Conservation (phyloP, 2,113 vertebrate genomes). For the Galbula dea region DNA sequence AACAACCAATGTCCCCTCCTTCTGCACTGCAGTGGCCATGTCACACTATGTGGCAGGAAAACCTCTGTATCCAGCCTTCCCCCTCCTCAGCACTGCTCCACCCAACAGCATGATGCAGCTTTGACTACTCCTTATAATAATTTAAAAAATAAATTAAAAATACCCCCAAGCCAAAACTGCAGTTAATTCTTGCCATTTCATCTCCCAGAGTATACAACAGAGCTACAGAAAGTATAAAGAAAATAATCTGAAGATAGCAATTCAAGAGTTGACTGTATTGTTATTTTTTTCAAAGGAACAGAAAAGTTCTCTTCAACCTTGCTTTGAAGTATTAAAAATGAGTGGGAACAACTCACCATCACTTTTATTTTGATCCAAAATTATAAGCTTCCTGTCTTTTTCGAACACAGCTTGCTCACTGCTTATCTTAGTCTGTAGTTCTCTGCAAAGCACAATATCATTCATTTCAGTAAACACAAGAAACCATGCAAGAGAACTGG, state of each 20-base stretch:
- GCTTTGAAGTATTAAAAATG: background rate
- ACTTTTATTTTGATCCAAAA: conserved; percentile 36
- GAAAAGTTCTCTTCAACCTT: background rate
- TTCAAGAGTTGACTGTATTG: background rate
- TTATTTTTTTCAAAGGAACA: background rate
- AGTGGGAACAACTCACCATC: conserved; percentile 65
- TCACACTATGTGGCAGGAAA: background rate
- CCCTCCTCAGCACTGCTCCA: background rate
- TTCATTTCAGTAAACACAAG: conserved; percentile 51
- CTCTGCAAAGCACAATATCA: conserved; percentile 69
- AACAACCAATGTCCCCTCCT: background rate
- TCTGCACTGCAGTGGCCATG: background rate
- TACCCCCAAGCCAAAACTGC: background rate
- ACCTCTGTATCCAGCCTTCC: background rate
- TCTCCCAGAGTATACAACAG: background rate
- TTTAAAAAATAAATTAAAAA: background rate
- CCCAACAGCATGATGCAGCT: fast-evolving
- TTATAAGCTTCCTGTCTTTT: conserved; percentile 24
- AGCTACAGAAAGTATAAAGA: background rate
- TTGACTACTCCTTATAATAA: background rate
- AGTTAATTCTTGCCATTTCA: background rate
- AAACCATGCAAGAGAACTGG: conserved; percentile 38
- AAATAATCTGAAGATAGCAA: background rate
- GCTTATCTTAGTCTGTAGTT: conserved; percentile 6
- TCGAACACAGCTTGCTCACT: conserved; percentile 18